Evolutionary conservation across 2,797 vertebrate species (phyloP).

Genomic region (Acridotheres tristis): DNA sequence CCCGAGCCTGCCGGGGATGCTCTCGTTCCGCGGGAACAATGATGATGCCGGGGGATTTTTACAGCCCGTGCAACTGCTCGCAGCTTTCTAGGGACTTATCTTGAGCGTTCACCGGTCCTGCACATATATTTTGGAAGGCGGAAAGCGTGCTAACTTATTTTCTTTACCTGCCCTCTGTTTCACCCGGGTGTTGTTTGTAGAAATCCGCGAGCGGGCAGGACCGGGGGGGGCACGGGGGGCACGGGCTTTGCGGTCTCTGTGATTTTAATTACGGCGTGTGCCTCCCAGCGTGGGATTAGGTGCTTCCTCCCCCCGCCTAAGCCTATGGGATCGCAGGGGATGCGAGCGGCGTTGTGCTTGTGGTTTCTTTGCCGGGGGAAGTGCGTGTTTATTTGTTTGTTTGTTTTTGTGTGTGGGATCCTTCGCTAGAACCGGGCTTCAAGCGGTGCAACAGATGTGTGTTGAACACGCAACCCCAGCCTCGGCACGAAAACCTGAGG

Average conservation of each 20-base stretch:
- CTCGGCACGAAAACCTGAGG: not conserved
- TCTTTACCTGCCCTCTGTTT: not conserved
- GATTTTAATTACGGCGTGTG: conserved; percentile 23
- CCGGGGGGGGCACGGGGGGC: not conserved
- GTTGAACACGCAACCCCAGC: not conserved
- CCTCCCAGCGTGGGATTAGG: conserved; percentile 27
- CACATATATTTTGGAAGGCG: conserved; percentile 25
- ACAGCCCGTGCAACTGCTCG: not conserved
- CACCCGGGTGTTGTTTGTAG: not conserved
- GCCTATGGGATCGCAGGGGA: not conserved
- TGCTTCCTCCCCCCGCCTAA: not conserved
- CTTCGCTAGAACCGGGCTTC: not conserved
- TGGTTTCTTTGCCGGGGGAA: not conserved
- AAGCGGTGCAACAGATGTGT: conserved; percentile 67
- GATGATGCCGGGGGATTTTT: not conserved
- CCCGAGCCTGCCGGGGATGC: not conserved
- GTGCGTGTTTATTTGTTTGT: not conserved
- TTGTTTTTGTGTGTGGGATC: not conserved
- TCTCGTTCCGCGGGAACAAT: not conserved
- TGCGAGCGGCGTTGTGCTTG: not conserved
- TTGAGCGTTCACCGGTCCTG: not conserved
- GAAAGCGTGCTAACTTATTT: not conserved
- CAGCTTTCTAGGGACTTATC: conserved; percentile 7
- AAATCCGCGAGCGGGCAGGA: not conserved
- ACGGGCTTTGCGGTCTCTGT: not conserved